phyloP scores from a whole-genome alignment of 2,113 vertebrate species.

The Bubo scandiacus region DNA sequence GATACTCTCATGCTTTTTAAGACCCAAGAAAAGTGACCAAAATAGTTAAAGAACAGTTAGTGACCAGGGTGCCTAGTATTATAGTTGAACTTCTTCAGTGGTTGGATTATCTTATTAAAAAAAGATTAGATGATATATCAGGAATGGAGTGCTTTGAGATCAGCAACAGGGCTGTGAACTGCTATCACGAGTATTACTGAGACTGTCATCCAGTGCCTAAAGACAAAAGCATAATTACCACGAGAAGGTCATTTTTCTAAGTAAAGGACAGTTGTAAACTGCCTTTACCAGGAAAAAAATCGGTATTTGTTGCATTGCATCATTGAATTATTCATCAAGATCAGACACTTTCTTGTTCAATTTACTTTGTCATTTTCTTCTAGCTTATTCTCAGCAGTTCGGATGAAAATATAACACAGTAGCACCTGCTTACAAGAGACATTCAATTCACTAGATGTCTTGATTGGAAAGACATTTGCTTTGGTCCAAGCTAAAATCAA shows the following conservation, averaged over 20 bases:
- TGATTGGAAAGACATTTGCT: slow-evolving; percentile 52
- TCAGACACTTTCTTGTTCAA: slow-evolving; percentile 69
- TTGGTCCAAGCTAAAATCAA: slow-evolving; percentile 44
- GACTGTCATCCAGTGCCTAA: slow-evolving; percentile 43
- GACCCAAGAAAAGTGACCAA: background rate
- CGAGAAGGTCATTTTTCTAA: slow-evolving; percentile 62
- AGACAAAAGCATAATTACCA: slow-evolving; percentile 50
- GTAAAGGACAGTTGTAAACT: slow-evolving; percentile 63
- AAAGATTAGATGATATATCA: background rate
- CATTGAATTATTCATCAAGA: slow-evolving; percentile 73
- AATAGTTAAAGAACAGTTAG: background rate
- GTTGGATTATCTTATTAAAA: background rate
- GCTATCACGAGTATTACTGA: background rate
- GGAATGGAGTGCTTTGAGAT: background rate
- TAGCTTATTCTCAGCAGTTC: slow-evolving; percentile 66
- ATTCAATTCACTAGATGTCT: slow-evolving; percentile 58
- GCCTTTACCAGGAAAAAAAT: slow-evolving; percentile 40
- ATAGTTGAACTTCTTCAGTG: background rate
- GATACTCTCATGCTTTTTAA: background rate
- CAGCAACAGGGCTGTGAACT: background rate
- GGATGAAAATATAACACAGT: slow-evolving; percentile 67
- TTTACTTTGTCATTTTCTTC: slow-evolving; percentile 72
- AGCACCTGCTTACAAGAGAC: slow-evolving; percentile 60
- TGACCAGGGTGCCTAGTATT: background rate
- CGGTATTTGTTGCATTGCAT: slow-evolving; percentile 63